These are phyloP conservation scores for Ctenodactylus gundi DNA, from an alignment of 2,113 vertebrate species.

Conservation along the genomic window DNA sequence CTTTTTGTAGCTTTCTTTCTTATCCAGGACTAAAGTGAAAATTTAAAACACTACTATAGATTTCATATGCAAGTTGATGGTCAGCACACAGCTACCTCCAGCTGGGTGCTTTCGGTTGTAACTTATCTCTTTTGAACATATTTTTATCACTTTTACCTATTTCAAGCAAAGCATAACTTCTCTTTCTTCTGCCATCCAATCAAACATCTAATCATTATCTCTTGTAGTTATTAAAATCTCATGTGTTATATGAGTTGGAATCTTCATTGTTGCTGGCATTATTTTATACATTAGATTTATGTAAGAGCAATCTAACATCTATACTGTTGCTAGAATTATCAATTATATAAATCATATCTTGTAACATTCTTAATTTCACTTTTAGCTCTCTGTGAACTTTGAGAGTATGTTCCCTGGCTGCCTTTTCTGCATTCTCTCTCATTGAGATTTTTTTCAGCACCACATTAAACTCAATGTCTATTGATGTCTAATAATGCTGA, in stretches of 20 bases:
- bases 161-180: neutral
- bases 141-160: neutral
- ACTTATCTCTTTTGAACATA: neutral
- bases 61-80: neutral
- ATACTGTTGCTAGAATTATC: neutral
- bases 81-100: neutral
- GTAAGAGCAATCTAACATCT: neutral
- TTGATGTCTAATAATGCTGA: neutral
- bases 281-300: neutral
- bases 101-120: neutral
- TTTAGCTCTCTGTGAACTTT: neutral
- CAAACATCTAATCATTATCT: neutral
- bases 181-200: neutral
- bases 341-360: neutral
- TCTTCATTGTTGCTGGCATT: neutral
- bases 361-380: neutral
- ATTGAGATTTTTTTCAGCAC: neutral
- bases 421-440: neutral
- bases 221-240: neutral
- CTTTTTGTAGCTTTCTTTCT: neutral
- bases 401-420: neutral
- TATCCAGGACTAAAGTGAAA: neutral
- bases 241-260: neutral
- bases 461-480: neutral
- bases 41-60: neutral